A percentile compares a stretch with the other conserved stretches of the same genome.
These are phyloP conservation scores for Melanophora roralis DNA, from an alignment of 2,888 invertebrate genomes.

Conservation along the genomic window DNA sequence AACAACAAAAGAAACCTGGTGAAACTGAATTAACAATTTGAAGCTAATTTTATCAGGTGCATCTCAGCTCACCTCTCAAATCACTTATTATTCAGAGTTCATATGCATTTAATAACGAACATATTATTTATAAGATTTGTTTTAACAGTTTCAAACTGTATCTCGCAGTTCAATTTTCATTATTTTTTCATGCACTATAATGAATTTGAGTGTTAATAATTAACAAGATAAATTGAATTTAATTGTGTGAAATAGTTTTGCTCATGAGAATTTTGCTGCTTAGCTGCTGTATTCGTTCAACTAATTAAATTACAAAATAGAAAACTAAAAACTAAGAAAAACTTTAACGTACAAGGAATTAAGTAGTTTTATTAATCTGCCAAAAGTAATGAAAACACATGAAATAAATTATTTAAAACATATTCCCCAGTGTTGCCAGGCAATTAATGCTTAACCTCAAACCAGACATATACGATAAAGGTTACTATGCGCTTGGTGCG, in stretches of 20 bases:
- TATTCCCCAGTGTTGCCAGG: too few relatives aligned
- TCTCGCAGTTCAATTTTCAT: neutral
- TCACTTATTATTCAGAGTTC: neutral
- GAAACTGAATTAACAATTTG: constrained; percentile 41
- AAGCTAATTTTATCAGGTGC: constrained; percentile 28
- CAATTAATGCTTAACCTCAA: too few relatives aligned
- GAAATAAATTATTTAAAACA: too few relatives aligned
- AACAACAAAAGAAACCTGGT: constrained; percentile 51
- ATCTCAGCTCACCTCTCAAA: neutral
- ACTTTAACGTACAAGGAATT: too few relatives aligned
- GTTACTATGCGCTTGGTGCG: too few relatives aligned
- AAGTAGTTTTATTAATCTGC: constrained; percentile 18
- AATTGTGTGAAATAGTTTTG: constrained; percentile 55
- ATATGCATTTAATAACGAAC: neutral
- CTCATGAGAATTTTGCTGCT: constrained; percentile 44
- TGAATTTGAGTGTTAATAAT: constrained; percentile 57
- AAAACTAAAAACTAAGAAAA: constrained; percentile 21
- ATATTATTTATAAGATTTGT: neutral
- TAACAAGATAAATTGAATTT: constrained; percentile 62
- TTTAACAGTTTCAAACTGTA: neutral
- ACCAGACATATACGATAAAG: too few relatives aligned
- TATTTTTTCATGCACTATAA: constrained; percentile 6
- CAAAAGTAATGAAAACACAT: neutral
- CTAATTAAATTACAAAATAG: constrained; percentile 40
- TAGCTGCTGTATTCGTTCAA: constrained; percentile 10